Percentiles rank a stretch among this genome's conserved stretches.
Evolutionary conservation across 1,140 invertebrate genomes (phyloP).

Genomic region (Megathymus violae): DNA sequence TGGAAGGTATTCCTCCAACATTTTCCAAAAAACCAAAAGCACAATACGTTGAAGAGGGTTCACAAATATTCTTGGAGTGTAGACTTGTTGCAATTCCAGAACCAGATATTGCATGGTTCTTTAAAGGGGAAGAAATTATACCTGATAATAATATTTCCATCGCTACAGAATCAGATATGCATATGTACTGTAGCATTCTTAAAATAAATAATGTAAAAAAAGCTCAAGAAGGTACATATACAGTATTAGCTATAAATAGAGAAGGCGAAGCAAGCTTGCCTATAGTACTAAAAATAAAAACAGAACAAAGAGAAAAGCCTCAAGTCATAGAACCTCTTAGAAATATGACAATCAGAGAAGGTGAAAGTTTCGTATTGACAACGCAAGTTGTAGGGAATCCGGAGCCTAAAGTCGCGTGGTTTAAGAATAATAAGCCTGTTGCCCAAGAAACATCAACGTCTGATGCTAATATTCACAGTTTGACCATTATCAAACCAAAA

Average conservation of each 20-base stretch:
- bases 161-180: constrained; percentile 92
- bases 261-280: constrained; percentile 94
- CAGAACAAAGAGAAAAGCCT: constrained; percentile 90
- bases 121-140: constrained; percentile 89
- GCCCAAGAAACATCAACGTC: constrained; percentile 84
- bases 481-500: constrained; percentile 88
- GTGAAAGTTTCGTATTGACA: constrained; percentile 89
- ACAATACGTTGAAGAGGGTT: constrained; percentile 91
- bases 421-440: constrained; percentile 89
- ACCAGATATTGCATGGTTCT: constrained; percentile 93
- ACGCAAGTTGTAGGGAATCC: constrained; percentile 93
- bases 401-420: constrained; percentile 91
- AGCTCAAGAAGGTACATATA: constrained; percentile 93
- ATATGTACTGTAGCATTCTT: constrained; percentile 93
- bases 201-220: constrained; percentile 91
- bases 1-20: constrained; percentile 96
- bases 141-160: constrained; percentile 88
- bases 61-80: constrained; percentile 92
- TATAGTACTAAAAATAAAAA: constrained; percentile 92
- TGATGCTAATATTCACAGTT: constrained; percentile 87
- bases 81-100: constrained; percentile 94
- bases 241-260: constrained; percentile 93
- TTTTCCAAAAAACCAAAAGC: constrained; percentile 94
- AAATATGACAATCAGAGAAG: constrained; percentile 89
- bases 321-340: constrained; percentile 92